phyloP scores from a whole-genome alignment of 2,888 invertebrate species.

The Mystacides longicornis region DNA sequence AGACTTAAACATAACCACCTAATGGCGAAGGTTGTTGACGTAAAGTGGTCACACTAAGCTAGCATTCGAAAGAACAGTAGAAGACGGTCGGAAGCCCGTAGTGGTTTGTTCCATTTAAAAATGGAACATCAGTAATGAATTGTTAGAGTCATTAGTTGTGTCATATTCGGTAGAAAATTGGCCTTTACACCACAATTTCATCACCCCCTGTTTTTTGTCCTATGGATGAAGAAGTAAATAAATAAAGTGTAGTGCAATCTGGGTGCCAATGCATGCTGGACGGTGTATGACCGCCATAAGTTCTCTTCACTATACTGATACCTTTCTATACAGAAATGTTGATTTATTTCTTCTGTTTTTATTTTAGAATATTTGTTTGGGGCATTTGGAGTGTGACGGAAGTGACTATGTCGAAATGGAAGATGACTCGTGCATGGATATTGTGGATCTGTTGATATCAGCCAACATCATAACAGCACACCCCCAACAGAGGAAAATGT shows the following conservation, averaged over 20 bases:
- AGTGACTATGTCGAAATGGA: constrained; percentile 16
- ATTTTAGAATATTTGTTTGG: constrained; percentile 17
- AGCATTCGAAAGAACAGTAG: no score
- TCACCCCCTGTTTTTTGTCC: no score
- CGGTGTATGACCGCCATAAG: background rate
- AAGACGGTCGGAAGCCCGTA: no score
- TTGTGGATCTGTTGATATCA: constrained; percentile 14
- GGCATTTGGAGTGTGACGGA: constrained; percentile 12
- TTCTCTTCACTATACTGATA: background rate
- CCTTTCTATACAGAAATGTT: background rate
- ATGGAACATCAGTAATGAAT: no score
- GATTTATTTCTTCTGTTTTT: background rate
- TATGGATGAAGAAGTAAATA: no score
- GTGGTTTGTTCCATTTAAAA: no score
- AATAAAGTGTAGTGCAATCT: background rate
- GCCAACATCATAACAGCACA: constrained; percentile 18
- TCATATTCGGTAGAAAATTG: no score
- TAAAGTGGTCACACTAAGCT: no score
- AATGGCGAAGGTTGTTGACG: no score
- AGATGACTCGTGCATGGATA: constrained; percentile 1
- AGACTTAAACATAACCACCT: no score
- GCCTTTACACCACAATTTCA: no score
- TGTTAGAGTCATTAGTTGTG: no score
- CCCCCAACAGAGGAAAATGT: constrained; percentile 17
- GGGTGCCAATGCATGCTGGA: background rate